phyloP scores from a whole-genome alignment of 2,797 vertebrate genomes.

The Lithobates sylvaticus region DNA sequence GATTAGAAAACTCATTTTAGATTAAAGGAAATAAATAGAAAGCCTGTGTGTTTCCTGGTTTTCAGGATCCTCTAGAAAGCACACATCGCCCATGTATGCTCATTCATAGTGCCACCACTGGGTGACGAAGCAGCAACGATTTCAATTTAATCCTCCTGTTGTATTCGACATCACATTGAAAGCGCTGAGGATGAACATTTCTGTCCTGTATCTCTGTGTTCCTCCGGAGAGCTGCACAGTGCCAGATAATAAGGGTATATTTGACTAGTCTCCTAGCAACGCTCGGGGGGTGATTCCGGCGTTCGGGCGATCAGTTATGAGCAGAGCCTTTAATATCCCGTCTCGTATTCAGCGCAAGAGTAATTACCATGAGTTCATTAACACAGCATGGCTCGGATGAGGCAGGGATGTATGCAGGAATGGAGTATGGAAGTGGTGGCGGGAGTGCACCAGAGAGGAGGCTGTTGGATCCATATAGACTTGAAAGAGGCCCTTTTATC shows the following conservation, averaged over 20 bases:
- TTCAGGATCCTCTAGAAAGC: not conserved
- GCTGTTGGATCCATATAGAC: slow-evolving; percentile 35
- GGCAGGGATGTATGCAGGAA: slow-evolving; percentile 40
- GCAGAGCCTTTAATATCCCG: slow-evolving; percentile 60
- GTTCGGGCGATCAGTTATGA: slow-evolving; percentile 58
- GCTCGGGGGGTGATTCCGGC: slow-evolving; percentile 54
- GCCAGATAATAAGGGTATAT: slow-evolving; percentile 62
- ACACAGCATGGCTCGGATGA: slow-evolving; percentile 44
- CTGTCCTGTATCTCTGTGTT: slow-evolving; percentile 47
- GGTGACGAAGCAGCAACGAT: not conserved
- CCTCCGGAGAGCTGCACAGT: slow-evolving; percentile 52
- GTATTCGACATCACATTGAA: slow-evolving; percentile 7
- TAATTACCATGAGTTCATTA: slow-evolving; percentile 62
- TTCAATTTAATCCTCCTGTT: slow-evolving; percentile 28
- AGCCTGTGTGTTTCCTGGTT: slow-evolving; percentile 6
- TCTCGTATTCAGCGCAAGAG: slow-evolving; percentile 55
- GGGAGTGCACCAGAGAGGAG: not conserved
- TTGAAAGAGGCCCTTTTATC: slow-evolving; percentile 65
- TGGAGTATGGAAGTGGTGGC: not conserved
- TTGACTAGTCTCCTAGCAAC: slow-evolving; percentile 62
- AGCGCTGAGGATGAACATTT: slow-evolving; percentile 34
- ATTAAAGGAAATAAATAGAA: not conserved
- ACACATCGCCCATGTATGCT: slow-evolving; percentile 6
- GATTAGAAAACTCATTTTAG: not conserved
- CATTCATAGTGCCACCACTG: not conserved